phyloP scores from a whole-genome alignment of 2,888 invertebrate species.

The Pterostichus madidus region DNA sequence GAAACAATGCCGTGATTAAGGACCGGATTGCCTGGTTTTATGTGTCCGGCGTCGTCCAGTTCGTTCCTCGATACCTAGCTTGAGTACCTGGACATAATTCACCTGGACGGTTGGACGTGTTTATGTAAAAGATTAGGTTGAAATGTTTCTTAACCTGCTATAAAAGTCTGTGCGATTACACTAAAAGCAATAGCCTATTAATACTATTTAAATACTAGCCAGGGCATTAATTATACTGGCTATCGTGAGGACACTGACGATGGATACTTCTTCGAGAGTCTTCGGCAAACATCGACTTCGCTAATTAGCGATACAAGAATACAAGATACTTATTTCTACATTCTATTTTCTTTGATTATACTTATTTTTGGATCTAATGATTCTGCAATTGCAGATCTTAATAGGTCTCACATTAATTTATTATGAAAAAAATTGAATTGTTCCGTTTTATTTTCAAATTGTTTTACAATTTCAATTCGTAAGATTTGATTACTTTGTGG shows the following conservation, averaged over 20 bases:
- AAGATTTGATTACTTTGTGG: too few relatives aligned
- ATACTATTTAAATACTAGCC: slow-evolving; percentile 75
- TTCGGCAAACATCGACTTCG: slow-evolving; percentile 49
- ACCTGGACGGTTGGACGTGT: slow-evolving; percentile 70
- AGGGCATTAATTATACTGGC: slow-evolving; percentile 72
- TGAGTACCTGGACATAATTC: neutral
- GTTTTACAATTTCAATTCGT: too few relatives aligned
- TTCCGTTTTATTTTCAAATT: too few relatives aligned
- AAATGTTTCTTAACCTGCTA: slow-evolving; percentile 74
- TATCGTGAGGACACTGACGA: neutral
- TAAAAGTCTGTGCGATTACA: slow-evolving; percentile 75
- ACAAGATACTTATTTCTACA: too few relatives aligned
- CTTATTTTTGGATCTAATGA: too few relatives aligned
- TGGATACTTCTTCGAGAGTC: slow-evolving; percentile 36
- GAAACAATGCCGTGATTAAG: slow-evolving; percentile 55
- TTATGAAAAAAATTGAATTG: too few relatives aligned
- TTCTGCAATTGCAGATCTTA: too few relatives aligned
- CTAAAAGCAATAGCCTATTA: slow-evolving; percentile 77
- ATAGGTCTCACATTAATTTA: too few relatives aligned
- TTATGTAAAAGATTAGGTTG: slow-evolving; percentile 76
- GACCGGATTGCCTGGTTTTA: slow-evolving; percentile 60
- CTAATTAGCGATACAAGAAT: too few relatives aligned
- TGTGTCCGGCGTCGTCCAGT: slow-evolving; percentile 44
- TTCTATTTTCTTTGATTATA: too few relatives aligned
- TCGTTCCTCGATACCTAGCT: neutral